Base-by-base conservation (phyloP, 1,140 invertebrate species). In the Thaumatotibia leucotreta region DNA sequence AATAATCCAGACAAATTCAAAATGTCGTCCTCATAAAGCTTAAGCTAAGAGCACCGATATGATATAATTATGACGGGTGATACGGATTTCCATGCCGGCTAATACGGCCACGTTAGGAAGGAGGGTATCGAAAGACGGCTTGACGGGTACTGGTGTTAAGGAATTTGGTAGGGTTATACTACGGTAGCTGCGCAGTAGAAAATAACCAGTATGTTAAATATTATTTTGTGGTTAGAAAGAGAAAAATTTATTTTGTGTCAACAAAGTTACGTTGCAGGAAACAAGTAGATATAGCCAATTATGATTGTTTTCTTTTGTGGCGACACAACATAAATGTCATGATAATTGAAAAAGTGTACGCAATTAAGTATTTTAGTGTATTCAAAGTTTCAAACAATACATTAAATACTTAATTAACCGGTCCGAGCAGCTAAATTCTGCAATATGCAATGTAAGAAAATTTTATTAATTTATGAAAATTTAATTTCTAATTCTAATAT, bases 81-180 rank as follows among this genome's bases (percentile, higher is more conserved):
- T 58, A 58, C 11, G n/a, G n/a, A 14, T 4, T 27, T 58, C 24
- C 5, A 11, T 29, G 24, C 52, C 11, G 29, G 11, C n/a, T 11
- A n/a, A 27, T 5, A n/a, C 27, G 31, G 61, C 63, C 22, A 22
- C 67, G 23, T 74, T 63, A 0, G 23, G 52, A 32, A 58, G 62
- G 10, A 10, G 27, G 29, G 27, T 20, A 29, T 17, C n/a, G 14
- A 33, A 24, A 20, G 11, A 6, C 10, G 14, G 4, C 17, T 27
- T 14, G 10, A 6, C 9, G 39, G 17, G 10, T 24, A 8, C 8
- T 23, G 8, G 8, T 22, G 24, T 20, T 33, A 17, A 54, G 14
- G 66, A 67, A 68, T 70, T 27, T 63, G 52, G 72, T 24, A 20
- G 76, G 65, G 64, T 80, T 75, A 79, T 80, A 80, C 76, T 80